Conservation (phyloP, 2,113 vertebrate genomes). For the Gracilinanus agilis region DNA sequence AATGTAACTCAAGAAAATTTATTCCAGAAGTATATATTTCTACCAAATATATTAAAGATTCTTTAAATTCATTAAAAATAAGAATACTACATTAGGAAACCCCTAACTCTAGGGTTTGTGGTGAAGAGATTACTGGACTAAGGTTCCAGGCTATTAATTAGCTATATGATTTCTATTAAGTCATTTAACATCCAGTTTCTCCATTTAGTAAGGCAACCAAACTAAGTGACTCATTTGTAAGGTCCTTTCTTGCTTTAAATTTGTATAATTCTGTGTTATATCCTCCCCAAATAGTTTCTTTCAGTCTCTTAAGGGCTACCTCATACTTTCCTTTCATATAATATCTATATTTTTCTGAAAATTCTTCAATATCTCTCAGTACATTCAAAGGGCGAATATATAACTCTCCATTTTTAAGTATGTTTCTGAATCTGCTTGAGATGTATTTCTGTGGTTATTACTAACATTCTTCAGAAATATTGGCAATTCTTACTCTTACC, state of each 20-base stretch:
- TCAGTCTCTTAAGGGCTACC: too few species aligned
- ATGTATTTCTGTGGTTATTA: slow-evolving; percentile 14
- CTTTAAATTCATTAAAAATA: neutral
- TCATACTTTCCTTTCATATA: slow-evolving; percentile 30
- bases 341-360: slow-evolving; percentile 38
- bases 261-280: slow-evolving; percentile 26
- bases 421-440: slow-evolving; percentile 11
- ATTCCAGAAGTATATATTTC: too few species aligned
- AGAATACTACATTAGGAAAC: neutral
- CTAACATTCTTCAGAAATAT: slow-evolving; percentile 36
- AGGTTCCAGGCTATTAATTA: neutral
- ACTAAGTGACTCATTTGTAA: slow-evolving; percentile 18
- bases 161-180: slow-evolving; percentile 20
- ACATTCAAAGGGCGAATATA: slow-evolving; percentile 46
- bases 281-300: too few species aligned
- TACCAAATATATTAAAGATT: too few species aligned
- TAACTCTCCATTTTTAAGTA: slow-evolving; percentile 36
- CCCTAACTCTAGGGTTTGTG: neutral
- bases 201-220: neutral
- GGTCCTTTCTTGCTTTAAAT: slow-evolving; percentile 22
- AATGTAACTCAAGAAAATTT: neutral
- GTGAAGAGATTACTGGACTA: neutral
- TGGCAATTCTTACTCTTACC: slow-evolving; percentile 31
- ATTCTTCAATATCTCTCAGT: slow-evolving; percentile 37
- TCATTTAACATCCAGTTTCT: slow-evolving; percentile 36